Percentiles rank a stretch among this genome's conserved stretches.
These are phyloP conservation scores for Phalangium opilio DNA, from an alignment of 2,888 invertebrate genomes.

Conservation along the genomic window DNA sequence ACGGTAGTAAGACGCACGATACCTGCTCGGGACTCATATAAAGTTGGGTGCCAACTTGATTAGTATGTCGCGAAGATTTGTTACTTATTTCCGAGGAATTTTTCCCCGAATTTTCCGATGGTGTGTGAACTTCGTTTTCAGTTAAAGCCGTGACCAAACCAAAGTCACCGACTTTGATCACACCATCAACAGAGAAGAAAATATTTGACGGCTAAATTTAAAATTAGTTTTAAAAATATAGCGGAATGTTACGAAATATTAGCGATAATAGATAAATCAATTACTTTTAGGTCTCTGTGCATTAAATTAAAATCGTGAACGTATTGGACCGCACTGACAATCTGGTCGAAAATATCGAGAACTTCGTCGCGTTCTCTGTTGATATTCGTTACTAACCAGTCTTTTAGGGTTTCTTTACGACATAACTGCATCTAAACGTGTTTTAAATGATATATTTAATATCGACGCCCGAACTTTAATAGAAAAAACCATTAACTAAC, in stretches of 20 bases:
- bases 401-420: slow-evolving; percentile 66
- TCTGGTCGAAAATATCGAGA: slow-evolving; percentile 65
- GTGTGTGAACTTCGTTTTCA: slow-evolving; percentile 32
- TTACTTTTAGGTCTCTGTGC: slow-evolving; percentile 85
- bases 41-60: slow-evolving; percentile 66
- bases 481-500: background rate
- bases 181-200: slow-evolving; percentile 78
- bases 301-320: slow-evolving; percentile 83
- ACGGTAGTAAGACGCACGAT: background rate
- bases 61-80: slow-evolving; percentile 34
- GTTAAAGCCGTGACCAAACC: slow-evolving; percentile 85
- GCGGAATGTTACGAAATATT: slow-evolving; percentile 2
- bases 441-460: background rate
- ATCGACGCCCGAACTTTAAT: too few species aligned
- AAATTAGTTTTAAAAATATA: slow-evolving; percentile 5
- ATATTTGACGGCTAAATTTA: slow-evolving; percentile 60
- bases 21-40: slow-evolving; percentile 98
- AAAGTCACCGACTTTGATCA: slow-evolving; percentile 93
- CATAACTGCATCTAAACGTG: slow-evolving; percentile 75
- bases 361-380: slow-evolving; percentile 28
- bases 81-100: slow-evolving; percentile 8
- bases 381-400: slow-evolving; percentile 51
- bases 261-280: too few species aligned
- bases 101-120: slow-evolving; percentile 8
- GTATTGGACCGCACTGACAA: slow-evolving; percentile 86